These are phyloP conservation scores for Eonycteris spelaea DNA, from an alignment of 2,113 vertebrate species.

Conservation along the genomic window DNA sequence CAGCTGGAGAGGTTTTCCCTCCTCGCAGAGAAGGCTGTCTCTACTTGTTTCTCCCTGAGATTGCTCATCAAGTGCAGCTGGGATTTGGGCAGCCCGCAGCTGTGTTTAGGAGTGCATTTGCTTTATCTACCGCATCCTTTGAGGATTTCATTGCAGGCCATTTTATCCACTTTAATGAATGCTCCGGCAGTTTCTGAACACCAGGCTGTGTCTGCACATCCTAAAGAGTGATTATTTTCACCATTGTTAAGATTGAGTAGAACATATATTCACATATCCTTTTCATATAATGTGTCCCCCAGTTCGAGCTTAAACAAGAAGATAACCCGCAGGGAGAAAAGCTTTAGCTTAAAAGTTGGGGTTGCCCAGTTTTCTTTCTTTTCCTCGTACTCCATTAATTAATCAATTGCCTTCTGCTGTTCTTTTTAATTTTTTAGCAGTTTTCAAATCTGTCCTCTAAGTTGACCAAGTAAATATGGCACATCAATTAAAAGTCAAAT, in stretches of 20 bases:
- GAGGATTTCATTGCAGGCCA: slow-evolving; percentile 59
- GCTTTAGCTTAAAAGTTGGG: not conserved
- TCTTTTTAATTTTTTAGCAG: not conserved
- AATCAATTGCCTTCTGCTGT: not conserved
- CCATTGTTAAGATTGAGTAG: not conserved
- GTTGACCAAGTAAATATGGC: not conserved
- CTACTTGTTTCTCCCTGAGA: not conserved
- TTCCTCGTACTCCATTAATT: not conserved
- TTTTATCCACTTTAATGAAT: slow-evolving; percentile 60
- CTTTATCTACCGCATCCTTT: slow-evolving; percentile 68
- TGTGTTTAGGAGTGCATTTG: slow-evolving; percentile 65
- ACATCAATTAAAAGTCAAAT: not conserved
- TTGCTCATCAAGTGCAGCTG: not conserved
- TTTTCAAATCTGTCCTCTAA: not conserved
- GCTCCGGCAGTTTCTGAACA: slow-evolving; percentile 25
- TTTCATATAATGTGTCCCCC: not conserved
- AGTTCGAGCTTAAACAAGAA: not conserved
- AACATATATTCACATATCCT: not conserved
- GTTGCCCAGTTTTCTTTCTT: not conserved
- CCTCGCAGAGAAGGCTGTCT: slow-evolving; percentile 12
- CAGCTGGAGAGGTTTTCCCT: not conserved
- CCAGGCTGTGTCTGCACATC: not conserved
- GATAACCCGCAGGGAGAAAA: not conserved
- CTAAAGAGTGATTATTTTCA: not conserved
- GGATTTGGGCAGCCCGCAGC: slow-evolving; percentile 63